Base-by-base conservation (phyloP, 2,888 invertebrate species). In the Rhogogaster chlorosoma region DNA sequence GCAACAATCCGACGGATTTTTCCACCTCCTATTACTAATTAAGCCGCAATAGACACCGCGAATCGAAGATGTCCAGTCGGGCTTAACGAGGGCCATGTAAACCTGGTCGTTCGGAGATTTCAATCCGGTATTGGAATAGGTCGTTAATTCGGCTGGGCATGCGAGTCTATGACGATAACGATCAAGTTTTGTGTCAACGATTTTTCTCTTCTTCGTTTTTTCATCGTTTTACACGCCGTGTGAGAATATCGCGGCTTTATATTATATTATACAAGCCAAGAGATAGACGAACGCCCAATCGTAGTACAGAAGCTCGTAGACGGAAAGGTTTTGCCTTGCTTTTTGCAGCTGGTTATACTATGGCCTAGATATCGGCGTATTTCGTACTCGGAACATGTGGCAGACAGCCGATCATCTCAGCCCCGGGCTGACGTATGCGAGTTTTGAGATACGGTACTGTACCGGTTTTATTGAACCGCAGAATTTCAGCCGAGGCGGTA, bases 371-470 rank as follows among this genome's bases (percentile, higher is more conserved):
- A 10, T 12, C 32, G 1, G n/a, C n/a, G n/a, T 67, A 32, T 10
- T 29, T 29, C 12, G 64, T 45, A 45, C 45, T 64, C 22, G 3
- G 3, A 32, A 67, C 67, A 67, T 67, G 67, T 67, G 67, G 67
- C 32, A 26, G 32, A 5, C 29, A 67, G 67, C 26, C 67, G 12
- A 67, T 67, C 67, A 67, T 67, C 67, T 32, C 32, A 67, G 67
- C 67, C 67, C 12, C 67, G 32, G 67, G 67, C 67, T 18, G 1
- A 32, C n/a, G n/a, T 45, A 15, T 53, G n/a, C 53, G n/a, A 32
- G 29, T 7, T 67, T 61, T 22, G 9, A 29, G 0, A 61, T 45
- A 45, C 12, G 53, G 7, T 53, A 18, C 6, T 49, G n/a, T 53
- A n/a, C 53, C 2, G 6, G 53, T 53, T 7, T 6, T 53, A 53